These are phyloP conservation scores for Jordanella pulchra DNA, from an alignment of 2,797 vertebrate species.

Conservation along the genomic window DNA sequence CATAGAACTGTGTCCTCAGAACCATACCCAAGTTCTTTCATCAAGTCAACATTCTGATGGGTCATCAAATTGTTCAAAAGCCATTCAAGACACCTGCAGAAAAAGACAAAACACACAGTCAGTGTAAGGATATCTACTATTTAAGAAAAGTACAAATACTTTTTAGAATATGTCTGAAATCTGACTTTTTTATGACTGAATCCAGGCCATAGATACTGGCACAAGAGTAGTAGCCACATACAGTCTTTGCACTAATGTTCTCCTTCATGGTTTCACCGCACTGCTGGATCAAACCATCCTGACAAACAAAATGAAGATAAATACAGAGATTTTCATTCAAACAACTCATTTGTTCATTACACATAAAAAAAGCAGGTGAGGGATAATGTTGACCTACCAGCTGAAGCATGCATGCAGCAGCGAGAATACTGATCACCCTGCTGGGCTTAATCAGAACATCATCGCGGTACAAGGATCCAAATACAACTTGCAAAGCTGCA, in stretches of 20 bases:
- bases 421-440: slow-evolving; percentile 91
- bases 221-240: slow-evolving; percentile 90
- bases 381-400: slow-evolving; percentile 82
- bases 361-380: not conserved
- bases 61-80: slow-evolving; percentile 99
- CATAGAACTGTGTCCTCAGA: not conserved
- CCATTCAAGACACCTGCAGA: slow-evolving; percentile 93
- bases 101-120: slow-evolving; percentile 9
- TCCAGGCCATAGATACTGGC: slow-evolving; percentile 93
- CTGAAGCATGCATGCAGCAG: slow-evolving; percentile 96
- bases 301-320: slow-evolving; percentile 12
- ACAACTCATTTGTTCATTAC: not conserved
- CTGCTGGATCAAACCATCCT: slow-evolving; percentile 97
- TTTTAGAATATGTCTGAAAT: not conserved
- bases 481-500: slow-evolving; percentile 93
- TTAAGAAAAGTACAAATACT: slow-evolving; percentile 1
- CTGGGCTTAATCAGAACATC: slow-evolving; percentile 96
- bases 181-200: slow-evolving; percentile 95
- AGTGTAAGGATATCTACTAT: not conserved
- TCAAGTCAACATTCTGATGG: slow-evolving; percentile 93
- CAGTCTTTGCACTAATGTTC: slow-evolving; percentile 92
- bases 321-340: not conserved
- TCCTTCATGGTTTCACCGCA: slow-evolving; percentile 99
- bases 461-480: slow-evolving; percentile 95
- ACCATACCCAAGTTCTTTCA: slow-evolving; percentile 93